Conservation (phyloP, 2,797 vertebrate species). For the Sebastiscus albofasciatus region DNA sequence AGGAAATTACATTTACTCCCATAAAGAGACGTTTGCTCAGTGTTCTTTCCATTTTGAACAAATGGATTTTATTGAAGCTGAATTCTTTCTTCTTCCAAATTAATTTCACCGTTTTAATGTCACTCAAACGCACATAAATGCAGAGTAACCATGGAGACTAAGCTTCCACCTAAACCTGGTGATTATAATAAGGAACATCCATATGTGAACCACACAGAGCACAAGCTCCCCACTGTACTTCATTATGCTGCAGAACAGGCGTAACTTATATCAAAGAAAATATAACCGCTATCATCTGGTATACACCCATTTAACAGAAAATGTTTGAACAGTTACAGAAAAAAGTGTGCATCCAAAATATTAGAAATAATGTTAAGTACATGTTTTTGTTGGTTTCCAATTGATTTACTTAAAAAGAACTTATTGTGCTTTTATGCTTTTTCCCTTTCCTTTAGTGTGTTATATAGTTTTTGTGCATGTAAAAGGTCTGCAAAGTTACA, state of each 20-base stretch:
- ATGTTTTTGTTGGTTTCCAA: background rate
- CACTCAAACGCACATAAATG: constrained; percentile 48
- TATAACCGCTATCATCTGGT: background rate
- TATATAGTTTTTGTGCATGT: too few species aligned
- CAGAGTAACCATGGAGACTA: constrained; percentile 54
- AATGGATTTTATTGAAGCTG: constrained; percentile 33
- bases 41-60: constrained; percentile 4
- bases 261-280: background rate
- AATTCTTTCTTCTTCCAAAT: constrained; percentile 49
- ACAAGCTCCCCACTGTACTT: background rate
- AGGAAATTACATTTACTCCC: constrained; percentile 24
- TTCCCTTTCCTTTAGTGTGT: background rate
- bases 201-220: constrained; percentile 16
- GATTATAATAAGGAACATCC: constrained; percentile 31
- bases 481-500: too few species aligned
- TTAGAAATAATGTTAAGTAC: background rate
- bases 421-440: background rate
- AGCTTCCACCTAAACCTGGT: constrained; percentile 46
- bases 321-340: background rate
- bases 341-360: background rate
- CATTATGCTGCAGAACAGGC: constrained; percentile 3
- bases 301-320: background rate
- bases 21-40: constrained; percentile 38
- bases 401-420: background rate
- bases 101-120: constrained; percentile 51